These are phyloP conservation scores for Cryptocephalus primarius DNA, from an alignment of 2,888 invertebrate species.

Conservation along the genomic window DNA sequence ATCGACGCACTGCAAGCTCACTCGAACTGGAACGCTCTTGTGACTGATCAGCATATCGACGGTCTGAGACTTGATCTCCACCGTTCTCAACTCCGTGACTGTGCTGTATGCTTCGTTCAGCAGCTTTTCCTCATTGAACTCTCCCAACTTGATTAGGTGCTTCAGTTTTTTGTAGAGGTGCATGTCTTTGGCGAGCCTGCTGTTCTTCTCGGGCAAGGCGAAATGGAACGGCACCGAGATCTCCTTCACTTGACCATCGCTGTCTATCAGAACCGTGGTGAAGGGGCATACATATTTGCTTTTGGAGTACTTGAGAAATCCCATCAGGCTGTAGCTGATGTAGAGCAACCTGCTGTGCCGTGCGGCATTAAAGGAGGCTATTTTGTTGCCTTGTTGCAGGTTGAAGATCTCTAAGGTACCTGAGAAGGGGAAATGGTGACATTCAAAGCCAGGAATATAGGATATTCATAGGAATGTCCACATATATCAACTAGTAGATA, in stretches of 20 bases:
- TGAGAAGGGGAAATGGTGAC: too few relatives aligned
- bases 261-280: conserved; percentile 72
- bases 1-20: conserved; percentile 44
- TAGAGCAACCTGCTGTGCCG: conserved; percentile 74
- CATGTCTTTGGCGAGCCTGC: conserved; percentile 75
- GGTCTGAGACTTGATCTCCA: conserved; percentile 59
- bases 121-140: conserved; percentile 40
- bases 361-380: conserved; percentile 83
- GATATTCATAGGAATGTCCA: too few relatives aligned
- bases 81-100: conserved; percentile 55
- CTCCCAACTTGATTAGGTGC: conserved; percentile 46
- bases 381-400: conserved; percentile 78
- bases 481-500: too few relatives aligned
- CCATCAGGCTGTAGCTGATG: conserved; percentile 71
- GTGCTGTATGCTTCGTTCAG: conserved; percentile 44
- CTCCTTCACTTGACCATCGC: conserved; percentile 71
- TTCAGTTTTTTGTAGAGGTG: conserved; percentile 72
- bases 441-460: too few relatives aligned
- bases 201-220: conserved; percentile 78
- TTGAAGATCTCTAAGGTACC: conserved; percentile 87
- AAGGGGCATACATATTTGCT: conserved; percentile 48
- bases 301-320: conserved; percentile 47
- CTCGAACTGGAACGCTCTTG: conserved; percentile 50
- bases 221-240: conserved; percentile 85
- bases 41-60: conserved; percentile 58